phyloP scores from a whole-genome alignment of 2,888 invertebrate genomes.

The Cryptocephalus moraei region DNA sequence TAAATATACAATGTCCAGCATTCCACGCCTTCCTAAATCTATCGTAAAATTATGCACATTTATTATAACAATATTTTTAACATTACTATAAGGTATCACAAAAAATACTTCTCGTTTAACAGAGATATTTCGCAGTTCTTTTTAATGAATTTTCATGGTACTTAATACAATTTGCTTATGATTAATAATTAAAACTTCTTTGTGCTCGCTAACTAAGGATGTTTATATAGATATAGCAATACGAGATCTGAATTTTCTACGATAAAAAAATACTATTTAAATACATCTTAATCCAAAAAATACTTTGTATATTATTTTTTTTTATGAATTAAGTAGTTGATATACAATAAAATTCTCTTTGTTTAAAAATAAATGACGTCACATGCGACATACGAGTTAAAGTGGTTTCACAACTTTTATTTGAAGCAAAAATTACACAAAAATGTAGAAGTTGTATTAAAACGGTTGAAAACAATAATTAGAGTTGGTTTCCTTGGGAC shows the following conservation, averaged over 20 bases:
- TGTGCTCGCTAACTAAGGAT: conserved; percentile 6
- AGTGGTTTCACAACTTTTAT: too few relatives aligned
- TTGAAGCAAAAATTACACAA: too few relatives aligned
- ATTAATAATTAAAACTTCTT: conserved; percentile 10
- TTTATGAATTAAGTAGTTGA: not conserved
- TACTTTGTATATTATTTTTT: not conserved
- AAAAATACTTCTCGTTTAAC: conserved; percentile 32
- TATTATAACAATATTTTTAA: conserved; percentile 26
- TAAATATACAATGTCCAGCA: too few relatives aligned
- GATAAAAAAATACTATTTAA: not conserved
- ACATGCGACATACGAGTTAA: too few relatives aligned
- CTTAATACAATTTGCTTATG: conserved; percentile 11
- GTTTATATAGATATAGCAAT: not conserved
- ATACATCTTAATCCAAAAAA: too few relatives aligned
- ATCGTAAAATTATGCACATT: conserved; percentile 21
- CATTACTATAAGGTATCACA: conserved; percentile 34
- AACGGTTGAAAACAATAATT: too few relatives aligned
- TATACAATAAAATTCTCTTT: not conserved
- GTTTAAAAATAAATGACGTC: not conserved
- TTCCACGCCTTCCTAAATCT: conserved; percentile 2
- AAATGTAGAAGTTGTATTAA: too few relatives aligned
- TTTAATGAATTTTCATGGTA: conserved; percentile 15
- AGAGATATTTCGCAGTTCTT: conserved; percentile 24
- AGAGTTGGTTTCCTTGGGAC: too few relatives aligned
- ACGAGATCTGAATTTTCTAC: too few relatives aligned